Base-by-base conservation (phyloP, 2,797 vertebrate species). In the Antennarius maculatus region DNA sequence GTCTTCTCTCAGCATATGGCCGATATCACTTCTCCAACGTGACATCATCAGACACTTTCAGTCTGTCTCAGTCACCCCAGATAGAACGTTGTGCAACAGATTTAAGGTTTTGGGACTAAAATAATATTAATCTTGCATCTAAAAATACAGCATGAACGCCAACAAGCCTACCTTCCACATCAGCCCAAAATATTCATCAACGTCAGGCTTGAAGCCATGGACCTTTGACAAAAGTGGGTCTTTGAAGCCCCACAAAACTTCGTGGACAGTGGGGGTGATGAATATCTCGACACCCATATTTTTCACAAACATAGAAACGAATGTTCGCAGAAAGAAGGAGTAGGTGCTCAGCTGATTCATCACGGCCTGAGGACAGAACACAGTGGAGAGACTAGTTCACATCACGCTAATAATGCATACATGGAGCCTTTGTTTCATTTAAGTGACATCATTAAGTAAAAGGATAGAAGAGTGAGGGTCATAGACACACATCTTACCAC, bases 241-340 rank as follows among this genome's bases (percentile, higher is more conserved):
- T 73, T 94, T 92, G 81, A 94, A 95, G 71, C 94, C 94, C 94
- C 94, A 95, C 23, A 95, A 77, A 8, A 94, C 29, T 82, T 95
- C 93, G 6, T 95, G 91, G 45, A 95, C 90, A 0, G 92, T 93
- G 58, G 87, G 90, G 0, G 83, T 91, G 73, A 93, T 85, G 74
- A 95, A 95, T 27, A 94, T 0, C 0, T 88, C 83, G 0, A 91
- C 6, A 1, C 92, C 92, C 46, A 92, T 47, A 37, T 63, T 61
- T 9, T 75, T 86, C 29, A 93, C 70, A 64, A 77, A 92, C 6
- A 94, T 51, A 31, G 93, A 94, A 6, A 95, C 79, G 0, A 85
- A 0, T 1, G 83, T 50, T 43, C 90, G 82, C 50, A 94, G 14
- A 16, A 90, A 0, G 69, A 94, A 93, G 65, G 77, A 69, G 87